Base-by-base conservation (phyloP, 2,797 vertebrate species). In the Protonibea diacanthus region DNA sequence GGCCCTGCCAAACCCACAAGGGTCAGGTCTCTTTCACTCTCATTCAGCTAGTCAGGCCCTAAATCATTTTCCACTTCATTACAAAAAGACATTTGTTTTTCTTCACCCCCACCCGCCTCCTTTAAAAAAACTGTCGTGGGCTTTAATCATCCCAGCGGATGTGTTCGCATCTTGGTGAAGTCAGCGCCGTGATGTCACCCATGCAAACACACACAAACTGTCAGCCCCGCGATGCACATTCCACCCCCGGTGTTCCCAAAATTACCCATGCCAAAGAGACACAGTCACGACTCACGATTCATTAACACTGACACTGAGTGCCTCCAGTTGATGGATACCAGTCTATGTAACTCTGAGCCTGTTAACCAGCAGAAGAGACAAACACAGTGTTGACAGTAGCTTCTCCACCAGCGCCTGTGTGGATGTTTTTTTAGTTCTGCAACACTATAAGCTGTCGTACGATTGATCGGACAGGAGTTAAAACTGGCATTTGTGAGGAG, bases 1-100 rank as follows among this genome's bases (percentile, higher is more conserved):
- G 6, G 59, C 25, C 56, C 69, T 76, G 82, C 83, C 82, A 85
- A 88, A 88, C 75, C 85, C 84, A 84, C 84, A 71, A 57, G 89
- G 91, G 86, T 93, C 90, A 86, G 84, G 83, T 84, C 89, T 88
- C 82, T 74, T 87, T 87, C 87, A 76, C 85, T 88, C 80, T 89
- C 82, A 77, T 86, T 85, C 86, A 90, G 80, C 23, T 82, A 75
- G 82, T 78, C 85, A 79, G 84, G 48, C 78, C 59, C 82, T 90
- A 92, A 92, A 94, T 94, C 82, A 90, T 93, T 93, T 91, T 86
- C 81, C 85, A 81, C 87, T 84, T 93, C 84, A 84, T 91, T 93
- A 89, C 86, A 71, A 71, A 88, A 81, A 86, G 80, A 89, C 84
- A 75, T 84, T 92, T 87, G 88, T 89, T 90, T 93, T 88, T 86